phyloP scores from a whole-genome alignment of 2,113 vertebrate species.

The Paradoxurus hermaphroditus region DNA sequence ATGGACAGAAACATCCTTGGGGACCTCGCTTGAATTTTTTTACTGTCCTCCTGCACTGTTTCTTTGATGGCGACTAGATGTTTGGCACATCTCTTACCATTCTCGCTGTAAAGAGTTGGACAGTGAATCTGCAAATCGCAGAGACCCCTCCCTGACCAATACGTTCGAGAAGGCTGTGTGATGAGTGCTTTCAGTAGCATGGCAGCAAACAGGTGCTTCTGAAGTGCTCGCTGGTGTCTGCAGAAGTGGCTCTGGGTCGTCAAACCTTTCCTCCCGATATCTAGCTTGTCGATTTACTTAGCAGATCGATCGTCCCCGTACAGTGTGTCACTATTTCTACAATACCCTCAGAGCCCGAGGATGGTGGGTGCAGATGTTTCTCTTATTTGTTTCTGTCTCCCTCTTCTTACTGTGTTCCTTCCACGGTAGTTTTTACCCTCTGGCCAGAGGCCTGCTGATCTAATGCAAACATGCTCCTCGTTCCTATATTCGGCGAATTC shows the following conservation, averaged over 20 bases:
- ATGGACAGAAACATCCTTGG: not conserved
- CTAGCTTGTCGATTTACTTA: not conserved
- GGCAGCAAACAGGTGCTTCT: not conserved
- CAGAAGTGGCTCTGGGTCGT: not conserved
- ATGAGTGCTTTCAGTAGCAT: not conserved
- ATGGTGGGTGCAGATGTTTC: not conserved
- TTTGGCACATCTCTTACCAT: not conserved
- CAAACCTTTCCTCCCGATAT: not conserved
- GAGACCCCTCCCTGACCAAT: not conserved
- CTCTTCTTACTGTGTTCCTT: not conserved
- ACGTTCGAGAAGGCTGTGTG: no score
- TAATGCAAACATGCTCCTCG: not conserved
- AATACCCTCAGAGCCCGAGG: not conserved
- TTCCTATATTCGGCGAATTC: not conserved
- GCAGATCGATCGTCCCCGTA: fast-evolving
- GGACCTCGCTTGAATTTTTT: not conserved
- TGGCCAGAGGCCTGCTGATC: not conserved
- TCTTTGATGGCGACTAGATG: not conserved
- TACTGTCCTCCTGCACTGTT: not conserved
- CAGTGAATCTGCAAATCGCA: no score
- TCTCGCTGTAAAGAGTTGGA: not conserved
- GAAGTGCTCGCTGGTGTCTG: not conserved
- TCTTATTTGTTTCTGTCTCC: not conserved
- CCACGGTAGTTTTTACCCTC: not conserved
- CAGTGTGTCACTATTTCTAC: not conserved